Conservation (phyloP, 2,797 vertebrate genomes). For the Oophaga sylvatica region DNA sequence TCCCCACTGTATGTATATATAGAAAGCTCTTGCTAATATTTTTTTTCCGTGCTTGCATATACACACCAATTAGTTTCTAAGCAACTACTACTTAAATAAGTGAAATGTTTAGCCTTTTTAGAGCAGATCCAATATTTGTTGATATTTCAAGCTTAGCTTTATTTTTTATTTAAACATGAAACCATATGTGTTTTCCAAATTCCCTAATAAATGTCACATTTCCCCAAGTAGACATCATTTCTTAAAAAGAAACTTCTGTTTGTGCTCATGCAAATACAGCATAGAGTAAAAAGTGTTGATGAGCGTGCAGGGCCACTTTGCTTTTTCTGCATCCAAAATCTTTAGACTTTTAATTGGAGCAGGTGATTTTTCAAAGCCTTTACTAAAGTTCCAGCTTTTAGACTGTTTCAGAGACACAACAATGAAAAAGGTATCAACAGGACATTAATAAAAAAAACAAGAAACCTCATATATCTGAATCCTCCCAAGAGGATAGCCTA, state of each 20-base stretch:
- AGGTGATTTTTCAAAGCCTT: no score
- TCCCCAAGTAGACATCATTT: not conserved
- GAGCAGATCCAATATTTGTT: conserved; percentile 14
- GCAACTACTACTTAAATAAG: conserved; percentile 32
- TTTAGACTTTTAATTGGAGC: no score
- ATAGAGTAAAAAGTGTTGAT: not conserved
- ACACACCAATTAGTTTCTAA: conserved; percentile 44
- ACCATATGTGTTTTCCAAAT: not conserved
- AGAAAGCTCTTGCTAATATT: conserved; percentile 19
- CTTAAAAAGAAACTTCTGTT: not conserved
- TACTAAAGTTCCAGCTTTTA: no score
- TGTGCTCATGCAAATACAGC: not conserved
- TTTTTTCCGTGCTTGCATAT: conserved; percentile 18
- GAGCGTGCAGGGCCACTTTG: not conserved
- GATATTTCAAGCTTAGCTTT: not conserved
- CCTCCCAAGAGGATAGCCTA: no score
- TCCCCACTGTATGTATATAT: not conserved
- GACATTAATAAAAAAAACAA: no score
- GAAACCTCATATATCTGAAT: no score
- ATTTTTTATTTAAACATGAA: conserved; percentile 4
- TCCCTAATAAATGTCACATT: conserved; percentile 2
- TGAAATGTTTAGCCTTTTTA: not conserved
- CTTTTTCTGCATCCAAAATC: no score
- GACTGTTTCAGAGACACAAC: no score
- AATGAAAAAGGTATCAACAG: no score